Conservation (phyloP, 2,888 invertebrate genomes). For the Trichogramma dendrolimi region DNA sequence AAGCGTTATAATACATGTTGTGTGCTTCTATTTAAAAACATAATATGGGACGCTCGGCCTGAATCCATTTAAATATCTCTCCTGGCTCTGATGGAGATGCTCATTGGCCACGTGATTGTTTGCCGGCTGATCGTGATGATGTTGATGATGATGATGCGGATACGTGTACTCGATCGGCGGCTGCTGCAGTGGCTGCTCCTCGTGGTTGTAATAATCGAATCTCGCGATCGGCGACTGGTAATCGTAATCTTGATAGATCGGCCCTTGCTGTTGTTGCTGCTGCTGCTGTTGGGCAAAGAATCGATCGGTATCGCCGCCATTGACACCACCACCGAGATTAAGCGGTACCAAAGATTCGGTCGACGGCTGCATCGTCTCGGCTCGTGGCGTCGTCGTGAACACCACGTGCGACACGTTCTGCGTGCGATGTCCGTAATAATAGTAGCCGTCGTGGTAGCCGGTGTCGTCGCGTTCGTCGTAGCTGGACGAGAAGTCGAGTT, state of each 20-base stretch:
- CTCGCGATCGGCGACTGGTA: background rate
- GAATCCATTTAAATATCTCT: constrained; percentile 5
- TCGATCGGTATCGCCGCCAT: background rate
- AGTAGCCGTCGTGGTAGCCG: background rate
- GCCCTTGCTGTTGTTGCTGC: constrained; percentile 1
- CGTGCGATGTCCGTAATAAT: constrained; percentile 43
- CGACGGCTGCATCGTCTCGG: background rate
- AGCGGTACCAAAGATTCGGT: background rate
- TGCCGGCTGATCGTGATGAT: no score
- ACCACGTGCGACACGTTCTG: constrained; percentile 38
- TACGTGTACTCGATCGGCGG: no score
- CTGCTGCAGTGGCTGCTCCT: background rate
- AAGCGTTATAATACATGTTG: no score
- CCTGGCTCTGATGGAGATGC: no score
- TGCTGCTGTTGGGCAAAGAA: background rate
- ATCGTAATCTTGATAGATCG: constrained; percentile 7
- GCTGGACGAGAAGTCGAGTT: constrained; percentile 18
- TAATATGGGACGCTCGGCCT: constrained; percentile 16
- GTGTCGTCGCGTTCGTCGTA: constrained; percentile 15
- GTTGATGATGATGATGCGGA: no score
- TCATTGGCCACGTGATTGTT: no score
- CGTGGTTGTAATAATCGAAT: constrained; percentile 9
- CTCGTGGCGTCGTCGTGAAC: constrained; percentile 32
- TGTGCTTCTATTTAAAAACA: background rate
- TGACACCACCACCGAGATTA: background rate